Evolutionary conservation across 2,113 vertebrate genomes (phyloP).

Genomic region (Trochalopteron elliotii): DNA sequence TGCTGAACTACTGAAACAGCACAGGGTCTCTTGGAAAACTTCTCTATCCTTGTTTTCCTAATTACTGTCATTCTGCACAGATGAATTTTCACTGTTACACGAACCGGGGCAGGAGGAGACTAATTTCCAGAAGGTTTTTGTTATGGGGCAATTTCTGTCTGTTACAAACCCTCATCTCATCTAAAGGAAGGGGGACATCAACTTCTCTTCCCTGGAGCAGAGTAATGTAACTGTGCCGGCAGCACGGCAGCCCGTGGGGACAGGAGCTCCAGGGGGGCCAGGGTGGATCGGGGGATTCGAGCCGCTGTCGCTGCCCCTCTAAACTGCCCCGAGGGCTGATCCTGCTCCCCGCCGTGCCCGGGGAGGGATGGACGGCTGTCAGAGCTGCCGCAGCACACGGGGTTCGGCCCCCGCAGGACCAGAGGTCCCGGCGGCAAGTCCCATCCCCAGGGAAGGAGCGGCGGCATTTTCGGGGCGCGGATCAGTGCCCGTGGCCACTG

Average conservation of each 20-base stretch:
- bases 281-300: neutral
- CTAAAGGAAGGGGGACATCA: too few species aligned
- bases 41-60: neutral
- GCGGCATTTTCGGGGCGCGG: neutral
- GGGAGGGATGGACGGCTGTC: neutral
- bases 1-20: neutral
- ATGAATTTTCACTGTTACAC: neutral
- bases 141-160: neutral
- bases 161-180: neutral
- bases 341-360: neutral
- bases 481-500: neutral
- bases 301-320: neutral
- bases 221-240: fast-evolving
- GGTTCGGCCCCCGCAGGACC: neutral
- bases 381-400: fast-evolving
- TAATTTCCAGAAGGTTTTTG: neutral
- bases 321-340: fast-evolving
- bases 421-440: neutral
- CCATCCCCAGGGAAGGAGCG: neutral
- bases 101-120: neutral
- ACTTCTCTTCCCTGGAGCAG: neutral
- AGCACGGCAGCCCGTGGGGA: fast-evolving
- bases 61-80: neutral
- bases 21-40: neutral
- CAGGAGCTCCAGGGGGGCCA: fast-evolving